Evolutionary conservation across 2,888 invertebrate genomes (phyloP), one percentile per base, ranked within the genome.

Genomic region (Melinopterus prodromus): DNA sequence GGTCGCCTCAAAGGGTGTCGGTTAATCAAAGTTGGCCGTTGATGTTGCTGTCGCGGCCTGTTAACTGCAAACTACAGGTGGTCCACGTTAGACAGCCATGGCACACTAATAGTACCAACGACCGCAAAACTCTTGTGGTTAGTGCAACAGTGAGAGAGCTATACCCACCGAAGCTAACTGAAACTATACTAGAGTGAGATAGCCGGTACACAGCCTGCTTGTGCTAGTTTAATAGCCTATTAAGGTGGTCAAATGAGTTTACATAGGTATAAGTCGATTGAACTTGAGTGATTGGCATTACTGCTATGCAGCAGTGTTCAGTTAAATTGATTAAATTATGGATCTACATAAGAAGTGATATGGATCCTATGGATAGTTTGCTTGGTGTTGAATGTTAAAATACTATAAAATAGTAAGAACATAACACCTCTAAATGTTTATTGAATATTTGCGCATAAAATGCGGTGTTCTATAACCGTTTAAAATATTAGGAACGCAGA

Each of bases 1-100:
- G 53, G 53, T 53, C 53, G 53, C 53, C 53, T 53, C 53, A 53
- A 53, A 53, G 53, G 53, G 53, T 53, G 53, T 53, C 53, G 53
- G 53, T 53, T 53, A 53, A 53, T 53, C 53, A 53, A 53, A 53
- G 53, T 53, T 53, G 53, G 53, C 53, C 53, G 53, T 53, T 53
- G 53, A 53, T 12, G 53, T 53, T 12, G 53, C 12, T 53, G 53
- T 53, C 53, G 53, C 53, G 53, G 53, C 53, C 53, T 9, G 53
- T 12, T 53, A 53, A 53, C 53, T 53, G 53, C 53, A 53, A 53
- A 53, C 53, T 53, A 53, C 53, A 53, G 53, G 53, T 53, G 53
- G 53, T 53, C 53, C 53, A 53, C 53, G 53, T 53, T 53, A 53
- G 53, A 12, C 53, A 7, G 53, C 3, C 53, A 53, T 53, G 53